Base-by-base conservation (phyloP, 2,797 vertebrate species). In the Bufotes viridis region DNA sequence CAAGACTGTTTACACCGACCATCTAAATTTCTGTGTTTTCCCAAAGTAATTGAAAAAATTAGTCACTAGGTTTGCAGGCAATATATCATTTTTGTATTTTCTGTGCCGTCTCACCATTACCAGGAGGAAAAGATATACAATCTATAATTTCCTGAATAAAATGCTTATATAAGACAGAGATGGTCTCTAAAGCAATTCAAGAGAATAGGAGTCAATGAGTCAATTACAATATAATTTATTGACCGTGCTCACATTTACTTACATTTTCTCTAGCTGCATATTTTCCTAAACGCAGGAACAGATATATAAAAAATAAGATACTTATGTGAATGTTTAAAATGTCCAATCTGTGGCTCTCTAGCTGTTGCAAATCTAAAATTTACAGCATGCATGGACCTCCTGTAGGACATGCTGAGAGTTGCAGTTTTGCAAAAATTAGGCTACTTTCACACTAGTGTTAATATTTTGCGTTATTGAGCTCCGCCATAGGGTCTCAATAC, bases 11-110 rank as follows among this genome's bases (percentile, higher is more conserved):
- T 55, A 78, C 75, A 24, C 49, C 22, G 13, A 78, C 51, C 34
- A 2, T 51, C 49, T 26, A 13, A 60, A 69, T 67, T 75, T 53
- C 17, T 78, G 20, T 84, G 34, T 20, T 34, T 84, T 55, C 61
- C 7, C 29, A 0, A 53, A 1, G 42, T 82, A 87, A 82, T 81
- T 87, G 86, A 82, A 87, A 87, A 87, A 82, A 82, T 87, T 87
- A 82, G 86, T 82, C 76, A 63, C 60, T 42, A 58, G 86, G 58
- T 82, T 63, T 82, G 70, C 60, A 63, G 57, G 58, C 60, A 55
- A 29, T 87, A 26, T 82, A 82, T 87, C 79, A 82, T 80, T 75
- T 61, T 87, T 20, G 74, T 82, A 69, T 63, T 80, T 80, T 65
- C 70, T 53, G 79, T 63, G 7, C 85, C 80, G 13, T 51, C 6